phyloP scores from a whole-genome alignment of 2,113 vertebrate genomes.

The Deroptyus accipitrinus region DNA sequence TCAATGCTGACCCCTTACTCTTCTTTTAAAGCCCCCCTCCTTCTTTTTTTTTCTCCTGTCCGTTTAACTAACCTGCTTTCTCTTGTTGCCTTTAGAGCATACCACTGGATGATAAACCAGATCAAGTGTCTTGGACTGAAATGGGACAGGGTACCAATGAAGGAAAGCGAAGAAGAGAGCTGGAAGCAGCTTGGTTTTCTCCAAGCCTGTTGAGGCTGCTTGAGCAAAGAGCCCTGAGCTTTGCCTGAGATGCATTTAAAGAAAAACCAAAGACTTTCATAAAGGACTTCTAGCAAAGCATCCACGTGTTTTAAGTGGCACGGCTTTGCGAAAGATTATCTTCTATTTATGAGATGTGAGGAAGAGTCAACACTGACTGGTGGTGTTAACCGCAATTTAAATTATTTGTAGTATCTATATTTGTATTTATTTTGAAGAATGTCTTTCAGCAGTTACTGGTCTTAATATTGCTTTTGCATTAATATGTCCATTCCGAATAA shows the following conservation, averaged over 20 bases:
- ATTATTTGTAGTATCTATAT: conserved; percentile 85
- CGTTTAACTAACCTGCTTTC: neutral
- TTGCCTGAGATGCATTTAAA: conserved; percentile 58
- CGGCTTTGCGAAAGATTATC: conserved; percentile 21
- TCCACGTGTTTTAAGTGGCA: conserved; percentile 26
- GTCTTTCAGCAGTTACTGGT: conserved; percentile 66
- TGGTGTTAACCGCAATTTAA: conserved; percentile 77
- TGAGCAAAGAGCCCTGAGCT: conserved; percentile 59
- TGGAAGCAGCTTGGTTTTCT: conserved; percentile 54
- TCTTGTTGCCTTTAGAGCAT: conserved; percentile 13
- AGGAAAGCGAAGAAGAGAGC: conserved; percentile 59
- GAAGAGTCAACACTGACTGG: conserved; percentile 57
- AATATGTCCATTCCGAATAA: conserved; percentile 76
- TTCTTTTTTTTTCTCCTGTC: neutral
- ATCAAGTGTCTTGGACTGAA: conserved; percentile 68
- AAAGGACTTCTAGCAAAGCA: conserved; percentile 42
- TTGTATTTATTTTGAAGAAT: conserved; percentile 95
- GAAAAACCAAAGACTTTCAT: conserved; percentile 67
- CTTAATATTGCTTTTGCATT: conserved; percentile 76
- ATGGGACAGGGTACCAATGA: conserved; percentile 67
- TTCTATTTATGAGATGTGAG: conserved; percentile 66
- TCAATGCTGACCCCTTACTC: neutral
- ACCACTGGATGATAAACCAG: conserved; percentile 54
- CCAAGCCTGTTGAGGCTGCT: conserved; percentile 37
- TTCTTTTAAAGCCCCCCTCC: neutral